Base-by-base conservation (phyloP, 2,888 invertebrate species). In the Cheilosia scutellata region DNA sequence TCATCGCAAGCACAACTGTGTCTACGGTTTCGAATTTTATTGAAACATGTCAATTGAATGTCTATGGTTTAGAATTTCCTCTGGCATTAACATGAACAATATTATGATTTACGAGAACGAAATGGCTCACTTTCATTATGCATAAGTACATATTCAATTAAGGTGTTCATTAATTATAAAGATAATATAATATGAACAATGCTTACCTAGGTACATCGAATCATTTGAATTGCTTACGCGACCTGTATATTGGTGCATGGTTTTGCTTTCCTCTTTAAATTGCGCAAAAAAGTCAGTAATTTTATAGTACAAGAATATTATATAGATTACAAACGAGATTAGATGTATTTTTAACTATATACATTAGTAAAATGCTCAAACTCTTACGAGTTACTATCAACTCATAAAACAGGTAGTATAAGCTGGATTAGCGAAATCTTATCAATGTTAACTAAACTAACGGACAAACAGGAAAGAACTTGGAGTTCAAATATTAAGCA, bases 191-290 rank as follows among this genome's bases (percentile, higher is more conserved):
- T 3, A 40, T 37, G 11, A 37, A 4, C 11, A 47, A 47, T 20
- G 20, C 57, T 53, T 58, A 66, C n/a, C n/a, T n/a, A n/a, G n/a
- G n/a, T n/a, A n/a, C 75, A 51, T 42, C n/a, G 58, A 68, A 68
- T 68, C 44, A 47, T 62, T 44, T 29, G 16, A 16, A 7, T 51
- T 66, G 29, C 47, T 75, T 68, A 16, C 33, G 25, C 33, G 25
- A n/a, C 27, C 29, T 29, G 13, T 33, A 44, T 49, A 31, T 53
- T 4, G 6, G 0, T 44, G 4, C 62, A 11, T 4, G 25, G 42
- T 37, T 78, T 55, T 29, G 55, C 40, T 60, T 55, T 70, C 37
- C 16, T 47, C 33, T 25, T 7, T 53, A n/a, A 16, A 47, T 62
- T 62, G 27, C 55, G 27, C 62, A 40, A 37, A 13, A 47, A n/a